These are phyloP conservation scores for Sympetrum striolatum DNA, from an alignment of 2,888 invertebrate species.

Conservation along the genomic window DNA sequence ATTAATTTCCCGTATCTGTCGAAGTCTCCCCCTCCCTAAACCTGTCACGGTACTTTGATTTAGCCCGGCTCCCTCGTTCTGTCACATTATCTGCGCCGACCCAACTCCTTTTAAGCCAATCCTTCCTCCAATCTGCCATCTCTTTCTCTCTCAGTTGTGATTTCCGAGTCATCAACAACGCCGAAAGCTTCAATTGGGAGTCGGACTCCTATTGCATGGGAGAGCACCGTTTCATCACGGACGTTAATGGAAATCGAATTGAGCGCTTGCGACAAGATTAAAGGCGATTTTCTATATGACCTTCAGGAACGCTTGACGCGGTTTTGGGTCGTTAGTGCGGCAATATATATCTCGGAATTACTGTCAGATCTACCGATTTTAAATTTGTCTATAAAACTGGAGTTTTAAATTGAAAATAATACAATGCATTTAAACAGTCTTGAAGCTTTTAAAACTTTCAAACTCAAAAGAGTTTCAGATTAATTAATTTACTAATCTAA, in stretches of 20 bases:
- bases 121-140: background rate
- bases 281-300: background rate
- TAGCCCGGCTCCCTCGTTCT: background rate
- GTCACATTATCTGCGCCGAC: background rate
- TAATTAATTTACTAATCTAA: no score
- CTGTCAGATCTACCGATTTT: no score
- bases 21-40: background rate
- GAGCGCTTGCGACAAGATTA: background rate
- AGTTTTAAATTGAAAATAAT: no score
- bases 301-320: no score
- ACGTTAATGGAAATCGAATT: background rate
- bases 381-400: no score
- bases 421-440: no score
- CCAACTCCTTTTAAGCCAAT: background rate
- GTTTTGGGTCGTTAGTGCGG: no score
- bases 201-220: background rate
- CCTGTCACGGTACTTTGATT: background rate
- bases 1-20: slow-evolving; percentile 32
- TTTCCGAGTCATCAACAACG: background rate
- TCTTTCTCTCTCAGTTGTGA: background rate
- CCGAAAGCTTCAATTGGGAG: background rate
- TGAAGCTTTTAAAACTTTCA: no score
- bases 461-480: no score
- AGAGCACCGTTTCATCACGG: background rate
- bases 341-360: no score